phyloP scores from a whole-genome alignment of 2,797 vertebrate species.

The Sphaeramia orbicularis region DNA sequence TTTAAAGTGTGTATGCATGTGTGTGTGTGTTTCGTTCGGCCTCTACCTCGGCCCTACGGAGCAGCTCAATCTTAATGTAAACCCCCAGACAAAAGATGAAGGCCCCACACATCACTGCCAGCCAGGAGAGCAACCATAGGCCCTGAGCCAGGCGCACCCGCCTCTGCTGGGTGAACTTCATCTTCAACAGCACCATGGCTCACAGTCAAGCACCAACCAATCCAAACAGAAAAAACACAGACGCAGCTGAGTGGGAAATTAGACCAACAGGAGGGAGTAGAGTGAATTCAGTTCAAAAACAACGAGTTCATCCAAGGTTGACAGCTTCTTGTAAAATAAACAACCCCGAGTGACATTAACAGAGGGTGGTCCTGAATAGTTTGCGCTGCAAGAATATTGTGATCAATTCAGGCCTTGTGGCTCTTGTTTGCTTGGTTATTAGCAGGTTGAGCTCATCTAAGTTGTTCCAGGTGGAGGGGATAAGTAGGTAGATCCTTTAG shows the following conservation, averaged over 20 bases:
- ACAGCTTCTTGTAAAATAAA: conserved; percentile 35
- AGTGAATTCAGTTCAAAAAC: conserved; percentile 39
- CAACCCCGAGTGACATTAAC: conserved; percentile 21
- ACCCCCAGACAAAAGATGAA: conserved; percentile 92
- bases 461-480: conserved; percentile 76
- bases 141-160: conserved; percentile 96
- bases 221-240: conserved; percentile 16
- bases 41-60: conserved; percentile 90
- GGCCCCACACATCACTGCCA: conserved; percentile 90
- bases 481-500: conserved; percentile 74
- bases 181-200: conserved; percentile 91
- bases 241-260: conserved; percentile 1
- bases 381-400: conserved; percentile 12
- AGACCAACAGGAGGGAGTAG: conserved; percentile 8
- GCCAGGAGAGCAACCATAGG: conserved; percentile 97
- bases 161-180: conserved; percentile 93
- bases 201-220: conserved; percentile 27
- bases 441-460: conserved; percentile 78
- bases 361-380: not conserved
- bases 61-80: conserved; percentile 95
- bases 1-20: conserved; percentile 18
- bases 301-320: conserved; percentile 37
- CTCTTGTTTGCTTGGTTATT: conserved; percentile 62
- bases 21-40: conserved; percentile 2
- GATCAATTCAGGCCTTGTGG: conserved; percentile 40